Conservation (phyloP, 1,140 invertebrate genomes). For the Dolichoris vasculosae region DNA sequence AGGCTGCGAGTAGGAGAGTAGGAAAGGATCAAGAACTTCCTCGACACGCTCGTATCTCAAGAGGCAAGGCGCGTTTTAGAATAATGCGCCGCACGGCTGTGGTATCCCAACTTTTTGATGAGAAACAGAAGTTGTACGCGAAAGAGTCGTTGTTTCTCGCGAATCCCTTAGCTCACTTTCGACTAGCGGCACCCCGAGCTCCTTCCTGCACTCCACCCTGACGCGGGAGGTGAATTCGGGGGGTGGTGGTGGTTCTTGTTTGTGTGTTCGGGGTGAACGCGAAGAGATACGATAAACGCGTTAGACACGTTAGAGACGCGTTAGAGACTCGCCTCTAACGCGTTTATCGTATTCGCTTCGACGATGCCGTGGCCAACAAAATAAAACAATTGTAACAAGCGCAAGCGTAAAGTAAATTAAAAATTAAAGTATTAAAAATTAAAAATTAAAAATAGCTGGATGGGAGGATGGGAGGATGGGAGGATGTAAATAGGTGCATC, state of each 20-base stretch:
- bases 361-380: not conserved
- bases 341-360: not conserved
- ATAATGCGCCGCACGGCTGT: conserved; percentile 37
- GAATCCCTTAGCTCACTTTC: conserved; percentile 17
- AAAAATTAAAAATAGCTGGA: not conserved
- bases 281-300: not conserved
- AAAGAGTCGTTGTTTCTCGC: conserved; percentile 25
- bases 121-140: conserved; percentile 47
- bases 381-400: conserved; percentile 35
- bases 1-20: conserved; percentile 6
- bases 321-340: not conserved
- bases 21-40: conserved; percentile 55
- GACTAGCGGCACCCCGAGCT: not conserved
- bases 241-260: too few relatives aligned
- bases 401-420: conserved; percentile 21
- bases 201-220: too few relatives aligned
- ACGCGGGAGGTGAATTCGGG: too few relatives aligned
- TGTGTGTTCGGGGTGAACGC: not conserved
- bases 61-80: conserved; percentile 50
- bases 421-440: too few relatives aligned
- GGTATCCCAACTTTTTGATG: conserved; percentile 51
- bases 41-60: conserved; percentile 51
- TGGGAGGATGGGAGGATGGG: not conserved
- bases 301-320: too few relatives aligned
- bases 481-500: conserved; percentile 34